Base-by-base conservation (phyloP, 2,113 vertebrate species). In the Crotalus viridis region DNA sequence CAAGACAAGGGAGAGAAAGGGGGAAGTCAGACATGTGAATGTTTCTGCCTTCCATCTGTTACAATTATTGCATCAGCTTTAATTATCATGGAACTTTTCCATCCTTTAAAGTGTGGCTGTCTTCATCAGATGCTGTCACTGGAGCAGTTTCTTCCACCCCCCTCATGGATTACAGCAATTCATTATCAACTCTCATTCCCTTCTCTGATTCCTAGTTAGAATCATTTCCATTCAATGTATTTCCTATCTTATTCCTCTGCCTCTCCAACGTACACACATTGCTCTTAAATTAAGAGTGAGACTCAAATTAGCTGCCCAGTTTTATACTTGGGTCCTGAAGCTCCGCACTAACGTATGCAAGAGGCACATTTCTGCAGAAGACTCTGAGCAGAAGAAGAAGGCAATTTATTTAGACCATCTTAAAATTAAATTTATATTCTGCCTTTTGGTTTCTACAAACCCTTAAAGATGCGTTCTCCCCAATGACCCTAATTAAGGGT, bases 31-130 rank as follows among this genome's bases (percentile, higher is more conserved):
- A 91, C 86, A 89, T 90, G 61, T 92, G 94, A 95, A 94, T 0
- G 2, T 94, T 97, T 96, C 95, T 95, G 94, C 94, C 93, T 96
- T 92, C 92, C n/a, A 94, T 95, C 95, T 95, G 91, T 90, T 90
- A 74, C 21, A 74, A 91, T 10, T 94, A 94, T 94, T 94, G 92
- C 96, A 96, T 96, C 94, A 93, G 89, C 93, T 56, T 96, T 96
- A 95, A 97, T 97, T 95, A 95, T 94, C 94, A 48, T 0, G 92
- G 95, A 93, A 90, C 91, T 95, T 95, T 95, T 91, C 94, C 94
- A 92, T 93, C 94, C 92, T 95, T 95, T 95, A 89, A 96, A 94
- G 64, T 90, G 88, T 90, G 5, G 91, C 93, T 89, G 93, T 94
- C 95, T 94, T 93, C 0, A 57, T 92, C 93, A 61, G 86, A 81